Percentiles rank a stretch among this genome's conserved stretches.
Conservation (phyloP, 37 sponge, comb jelly and placozoan genomes). For the Spongia lamella region DNA sequence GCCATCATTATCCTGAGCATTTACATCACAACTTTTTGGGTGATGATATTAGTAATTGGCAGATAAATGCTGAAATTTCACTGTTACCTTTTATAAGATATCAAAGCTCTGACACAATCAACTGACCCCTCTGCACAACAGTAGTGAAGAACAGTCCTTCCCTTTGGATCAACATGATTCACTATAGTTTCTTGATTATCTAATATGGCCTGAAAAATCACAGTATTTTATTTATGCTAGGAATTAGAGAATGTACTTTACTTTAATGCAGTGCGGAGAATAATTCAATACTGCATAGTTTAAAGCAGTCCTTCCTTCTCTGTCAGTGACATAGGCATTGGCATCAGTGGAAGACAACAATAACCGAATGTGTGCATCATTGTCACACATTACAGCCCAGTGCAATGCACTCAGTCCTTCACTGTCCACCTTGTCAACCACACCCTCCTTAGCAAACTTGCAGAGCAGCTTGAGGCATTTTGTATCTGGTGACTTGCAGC, state of each 20-base stretch:
- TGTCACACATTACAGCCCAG: conserved; percentile 88
- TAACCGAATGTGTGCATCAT: conserved; percentile 56
- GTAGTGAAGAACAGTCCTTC: conserved; percentile 77
- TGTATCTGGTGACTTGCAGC: conserved; percentile 59
- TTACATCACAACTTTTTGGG: conserved; percentile 60
- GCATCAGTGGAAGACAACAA: conserved; percentile 49
- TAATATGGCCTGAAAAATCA: conserved; percentile 54
- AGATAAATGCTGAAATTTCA: background rate
- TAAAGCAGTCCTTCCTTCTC: conserved; percentile 69
- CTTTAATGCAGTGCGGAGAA: conserved; percentile 70
- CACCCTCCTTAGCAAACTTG: conserved; percentile 20
- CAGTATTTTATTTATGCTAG: background rate
- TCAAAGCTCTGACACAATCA: conserved; percentile 70
- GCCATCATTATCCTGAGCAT: conserved; percentile 54
- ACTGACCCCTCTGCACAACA: conserved; percentile 77
- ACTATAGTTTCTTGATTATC: conserved; percentile 44
- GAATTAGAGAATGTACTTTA: conserved; percentile 1
- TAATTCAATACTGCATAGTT: conserved; percentile 76
- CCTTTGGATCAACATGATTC: conserved; percentile 56
- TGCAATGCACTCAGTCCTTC: conserved; percentile 75
- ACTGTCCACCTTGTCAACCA: conserved; percentile 58
- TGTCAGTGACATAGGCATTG: conserved; percentile 47
- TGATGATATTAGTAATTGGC: background rate
- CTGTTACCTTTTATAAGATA: conserved; percentile 58
- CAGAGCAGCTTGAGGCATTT: conserved; percentile 70